Percentiles rank a stretch among this genome's conserved stretches.
These are phyloP conservation scores for Ptychoptera contaminata DNA, from an alignment of 2,888 invertebrate genomes.

Conservation along the genomic window DNA sequence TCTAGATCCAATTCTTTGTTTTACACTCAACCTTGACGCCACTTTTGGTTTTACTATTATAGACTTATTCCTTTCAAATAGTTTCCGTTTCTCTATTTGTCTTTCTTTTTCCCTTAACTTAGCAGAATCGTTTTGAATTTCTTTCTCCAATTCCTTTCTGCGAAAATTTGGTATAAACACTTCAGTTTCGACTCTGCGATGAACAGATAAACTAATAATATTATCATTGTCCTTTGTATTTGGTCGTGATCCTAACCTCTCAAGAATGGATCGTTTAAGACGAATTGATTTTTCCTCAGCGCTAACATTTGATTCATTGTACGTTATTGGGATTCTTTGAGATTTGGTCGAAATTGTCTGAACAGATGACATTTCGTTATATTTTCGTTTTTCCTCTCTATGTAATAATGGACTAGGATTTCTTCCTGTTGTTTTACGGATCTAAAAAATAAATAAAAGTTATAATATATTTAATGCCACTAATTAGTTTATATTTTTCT, in stretches of 20 bases:
- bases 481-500: too few species aligned
- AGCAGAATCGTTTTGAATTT: neutral
- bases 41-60: neutral
- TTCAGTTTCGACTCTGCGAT: constrained; percentile 26
- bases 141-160: constrained; percentile 10
- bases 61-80: constrained; percentile 4
- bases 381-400: neutral
- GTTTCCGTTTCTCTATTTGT: constrained; percentile 7
- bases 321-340: neutral
- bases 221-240: constrained; percentile 10
- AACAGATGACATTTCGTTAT: neutral
- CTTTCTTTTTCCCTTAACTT: constrained; percentile 10
- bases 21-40: constrained; percentile 4
- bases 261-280: constrained; percentile 30
- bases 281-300: neutral
- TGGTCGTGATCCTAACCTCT: constrained; percentile 31
- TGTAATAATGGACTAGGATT: constrained; percentile 2
- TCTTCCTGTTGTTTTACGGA: neutral
- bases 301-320: neutral
- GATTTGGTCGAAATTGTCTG: neutral
- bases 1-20: constrained; percentile 26
- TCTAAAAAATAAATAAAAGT: neutral
- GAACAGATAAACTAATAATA: constrained; percentile 17
- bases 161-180: constrained; percentile 25
- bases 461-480: too few species aligned